Conservation (phyloP, 2,888 invertebrate species). For the Sinhomidia bicolor region DNA sequence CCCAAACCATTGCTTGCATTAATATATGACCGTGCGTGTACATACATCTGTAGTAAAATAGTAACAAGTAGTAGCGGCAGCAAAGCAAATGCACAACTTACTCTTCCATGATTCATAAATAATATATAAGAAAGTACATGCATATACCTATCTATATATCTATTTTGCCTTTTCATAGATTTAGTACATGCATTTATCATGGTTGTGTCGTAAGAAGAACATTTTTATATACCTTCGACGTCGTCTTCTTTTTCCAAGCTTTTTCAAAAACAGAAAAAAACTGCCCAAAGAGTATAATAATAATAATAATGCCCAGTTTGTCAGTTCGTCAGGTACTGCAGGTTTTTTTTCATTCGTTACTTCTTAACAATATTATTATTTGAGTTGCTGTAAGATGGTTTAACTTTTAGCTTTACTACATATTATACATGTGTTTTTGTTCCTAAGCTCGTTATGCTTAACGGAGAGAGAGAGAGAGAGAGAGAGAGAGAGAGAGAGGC, state of each 20-base stretch:
- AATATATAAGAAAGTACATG: not conserved
- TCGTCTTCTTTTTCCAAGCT: not conserved
- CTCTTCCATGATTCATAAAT: no score
- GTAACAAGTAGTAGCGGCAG: no score
- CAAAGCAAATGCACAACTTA: no score
- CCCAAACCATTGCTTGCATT: not conserved
- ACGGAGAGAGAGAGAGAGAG: not conserved
- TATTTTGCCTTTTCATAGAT: no score
- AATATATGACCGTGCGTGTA: constrained; percentile 10
- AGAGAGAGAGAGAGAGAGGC: not conserved
- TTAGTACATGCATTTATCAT: no score
- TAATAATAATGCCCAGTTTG: not conserved
- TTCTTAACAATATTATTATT: not conserved
- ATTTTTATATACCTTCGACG: no score
- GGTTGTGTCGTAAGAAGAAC: no score
- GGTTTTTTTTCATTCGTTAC: constrained; percentile 1
- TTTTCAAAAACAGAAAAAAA: no score
- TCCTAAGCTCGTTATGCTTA: not conserved
- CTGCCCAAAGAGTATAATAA: not conserved
- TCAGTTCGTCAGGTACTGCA: constrained; percentile 1
- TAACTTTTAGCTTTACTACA: not conserved
- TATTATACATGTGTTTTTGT: not conserved
- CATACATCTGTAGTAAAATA: no score
- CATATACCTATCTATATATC: not conserved
- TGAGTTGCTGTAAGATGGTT: not conserved